Conservation (phyloP, 2,797 vertebrate species). For the Molothrus aeneus region DNA sequence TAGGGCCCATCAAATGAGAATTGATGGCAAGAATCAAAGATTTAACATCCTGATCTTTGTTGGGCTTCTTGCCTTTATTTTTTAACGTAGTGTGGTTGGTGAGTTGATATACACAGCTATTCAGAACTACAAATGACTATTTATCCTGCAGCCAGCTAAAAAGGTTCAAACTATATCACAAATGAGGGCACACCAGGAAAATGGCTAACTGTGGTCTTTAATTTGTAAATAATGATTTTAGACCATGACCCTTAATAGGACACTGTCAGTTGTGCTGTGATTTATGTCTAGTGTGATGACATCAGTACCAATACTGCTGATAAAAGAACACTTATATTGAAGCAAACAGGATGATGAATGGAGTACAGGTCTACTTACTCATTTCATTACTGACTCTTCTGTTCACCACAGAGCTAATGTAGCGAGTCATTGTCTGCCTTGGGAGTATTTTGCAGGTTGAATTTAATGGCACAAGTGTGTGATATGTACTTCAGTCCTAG, state of each 20-base stretch:
- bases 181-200: slow-evolving; percentile 67
- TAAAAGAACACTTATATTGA: slow-evolving; percentile 97
- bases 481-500: slow-evolving; percentile 82
- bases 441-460: slow-evolving; percentile 87
- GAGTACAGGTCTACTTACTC: slow-evolving; percentile 92
- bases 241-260: slow-evolving; percentile 91
- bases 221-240: slow-evolving; percentile 93
- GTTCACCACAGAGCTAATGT: slow-evolving; percentile 94
- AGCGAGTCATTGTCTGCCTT: slow-evolving; percentile 89
- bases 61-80: not conserved
- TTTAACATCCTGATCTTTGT: slow-evolving; percentile 24
- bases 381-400: slow-evolving; percentile 93
- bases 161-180: slow-evolving; percentile 70
- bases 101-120: slow-evolving; percentile 55
- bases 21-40: not conserved
- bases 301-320: slow-evolving; percentile 92
- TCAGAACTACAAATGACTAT: slow-evolving; percentile 73
- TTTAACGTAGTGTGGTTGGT: slow-evolving; percentile 3
- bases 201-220: slow-evolving; percentile 84
- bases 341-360: slow-evolving; percentile 99
- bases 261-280: slow-evolving; percentile 94
- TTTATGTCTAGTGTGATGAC: slow-evolving; percentile 95
- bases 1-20: slow-evolving; percentile 8
- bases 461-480: slow-evolving; percentile 89
- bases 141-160: slow-evolving; percentile 68